These are phyloP conservation scores for Ochotona princeps DNA, from an alignment of 2,113 vertebrate genomes.

Conservation along the genomic window DNA sequence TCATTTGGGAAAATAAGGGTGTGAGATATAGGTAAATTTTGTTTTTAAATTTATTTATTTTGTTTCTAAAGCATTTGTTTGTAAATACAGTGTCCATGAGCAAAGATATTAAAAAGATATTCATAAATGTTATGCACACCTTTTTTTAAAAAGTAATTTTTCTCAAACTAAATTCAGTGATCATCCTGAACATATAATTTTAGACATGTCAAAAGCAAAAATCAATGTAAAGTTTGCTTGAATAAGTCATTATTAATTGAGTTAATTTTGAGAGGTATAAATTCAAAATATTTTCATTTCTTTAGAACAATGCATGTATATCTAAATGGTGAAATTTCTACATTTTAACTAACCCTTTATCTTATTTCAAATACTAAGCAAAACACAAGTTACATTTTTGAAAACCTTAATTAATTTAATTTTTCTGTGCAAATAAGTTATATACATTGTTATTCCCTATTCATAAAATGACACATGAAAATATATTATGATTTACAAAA, in stretches of 20 bases:
- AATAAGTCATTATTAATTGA: slow-evolving; percentile 19
- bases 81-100: neutral
- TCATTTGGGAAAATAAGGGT: slow-evolving; percentile 21
- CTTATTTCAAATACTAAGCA: slow-evolving; percentile 14
- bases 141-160: neutral
- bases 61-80: slow-evolving; percentile 18
- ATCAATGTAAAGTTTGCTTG: neutral
- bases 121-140: neutral
- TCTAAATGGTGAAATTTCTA: neutral
- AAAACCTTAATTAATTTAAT: neutral
- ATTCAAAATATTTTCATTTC: neutral
- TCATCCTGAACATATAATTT: neutral
- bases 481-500: no score
- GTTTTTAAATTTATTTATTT: neutral
- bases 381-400: neutral
- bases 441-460: no score
- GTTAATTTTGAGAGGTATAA: neutral
- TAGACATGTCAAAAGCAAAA: neutral
- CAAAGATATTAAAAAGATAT: neutral
- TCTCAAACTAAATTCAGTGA: neutral
- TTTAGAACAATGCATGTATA: neutral
- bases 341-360: neutral
- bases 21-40: neutral
- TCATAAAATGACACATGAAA: no score
- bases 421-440: no score